A percentile compares a stretch with the other conserved stretches of the same genome.
Evolutionary conservation across 2,113 vertebrate genomes (phyloP).

Genomic region (Protomyctophum bolini): DNA sequence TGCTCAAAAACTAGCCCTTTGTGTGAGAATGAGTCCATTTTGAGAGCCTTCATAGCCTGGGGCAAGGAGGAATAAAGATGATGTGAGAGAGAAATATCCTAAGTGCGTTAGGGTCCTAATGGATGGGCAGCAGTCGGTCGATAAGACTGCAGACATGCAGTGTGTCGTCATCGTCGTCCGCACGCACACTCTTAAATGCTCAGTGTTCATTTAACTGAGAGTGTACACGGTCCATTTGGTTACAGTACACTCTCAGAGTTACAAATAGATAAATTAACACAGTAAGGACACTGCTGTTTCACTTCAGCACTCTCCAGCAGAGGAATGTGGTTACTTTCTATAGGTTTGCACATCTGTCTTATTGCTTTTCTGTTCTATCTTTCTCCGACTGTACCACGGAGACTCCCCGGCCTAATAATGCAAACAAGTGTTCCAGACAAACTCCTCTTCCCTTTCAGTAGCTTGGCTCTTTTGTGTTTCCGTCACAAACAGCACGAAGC

Average conservation of each 20-base stretch:
- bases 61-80: not conserved
- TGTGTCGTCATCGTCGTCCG: too few relatives aligned
- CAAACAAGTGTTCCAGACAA: not conserved
- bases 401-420: not conserved
- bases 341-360: not conserved
- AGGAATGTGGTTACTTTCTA: not conserved
- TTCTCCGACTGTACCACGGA: constrained; percentile 2
- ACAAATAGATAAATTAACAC: too few relatives aligned
- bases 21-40: constrained; percentile 15
- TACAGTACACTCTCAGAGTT: too few relatives aligned
- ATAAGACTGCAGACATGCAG: constrained; percentile 60
- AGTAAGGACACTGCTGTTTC: constrained; percentile 45
- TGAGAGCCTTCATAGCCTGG: not conserved
- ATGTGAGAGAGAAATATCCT: constrained; percentile 12
- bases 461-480: not conserved
- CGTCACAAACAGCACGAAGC: not conserved
- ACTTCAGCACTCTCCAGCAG: constrained; percentile 17
- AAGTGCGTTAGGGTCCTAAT: constrained; percentile 55
- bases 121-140: constrained; percentile 56
- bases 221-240: too few relatives aligned
- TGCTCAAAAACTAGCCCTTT: not conserved
- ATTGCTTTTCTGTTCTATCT: not conserved
- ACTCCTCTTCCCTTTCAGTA: not conserved
- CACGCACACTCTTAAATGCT: too few relatives aligned
- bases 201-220: too few relatives aligned